Evolutionary conservation across 2,888 invertebrate species (phyloP), one percentile per base, ranked within the genome.

Genomic region (Volucella zonaria): DNA sequence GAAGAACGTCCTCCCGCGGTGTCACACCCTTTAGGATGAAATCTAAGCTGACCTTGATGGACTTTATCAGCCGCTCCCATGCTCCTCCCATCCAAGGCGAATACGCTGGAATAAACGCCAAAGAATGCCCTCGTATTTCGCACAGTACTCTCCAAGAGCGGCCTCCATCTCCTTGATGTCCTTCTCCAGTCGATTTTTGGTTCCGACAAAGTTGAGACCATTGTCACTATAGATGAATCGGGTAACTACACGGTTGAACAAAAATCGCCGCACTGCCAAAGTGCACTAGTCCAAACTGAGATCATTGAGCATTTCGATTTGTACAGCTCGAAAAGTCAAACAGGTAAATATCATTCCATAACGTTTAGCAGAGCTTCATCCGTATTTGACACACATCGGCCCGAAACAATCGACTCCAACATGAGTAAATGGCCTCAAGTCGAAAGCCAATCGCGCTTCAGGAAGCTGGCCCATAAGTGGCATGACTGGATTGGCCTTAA

Each of bases 331-430:
- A 3, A 58, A 70, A 38, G 15, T 66, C 51, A 64, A 12, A 8
- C 75, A 58, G n/a, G 49, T 66, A 11, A 75, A 75, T 9, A 66
- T 66, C 56, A 75, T 74, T 0, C 66, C 75, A 23, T 66, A 75
- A 9, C 75, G n/a, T 9, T 75, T 75, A 1, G 23, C 58, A 2
- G 66, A 49, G 6, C 66, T 47, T 43, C 58, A 51, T 31, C 58
- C 66, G 42, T 11, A 14, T 14, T 64, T 74, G 1, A 74, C 64
- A 8, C 12, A 14, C 58, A 67, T 11, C 1, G 49, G 51, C 2
- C 66, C 75, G 12, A 66, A 66, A 8, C 59, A 67, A 43, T 76
- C 58, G 1, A 75, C 59, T 40, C 66, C 67, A 0, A 67, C 66
- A 8, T 66, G 51, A 6, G 67, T 67, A 9, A 76, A 59, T 0